Base-by-base conservation (phyloP, 1,140 invertebrate species). In the Drosophila burlai region DNA sequence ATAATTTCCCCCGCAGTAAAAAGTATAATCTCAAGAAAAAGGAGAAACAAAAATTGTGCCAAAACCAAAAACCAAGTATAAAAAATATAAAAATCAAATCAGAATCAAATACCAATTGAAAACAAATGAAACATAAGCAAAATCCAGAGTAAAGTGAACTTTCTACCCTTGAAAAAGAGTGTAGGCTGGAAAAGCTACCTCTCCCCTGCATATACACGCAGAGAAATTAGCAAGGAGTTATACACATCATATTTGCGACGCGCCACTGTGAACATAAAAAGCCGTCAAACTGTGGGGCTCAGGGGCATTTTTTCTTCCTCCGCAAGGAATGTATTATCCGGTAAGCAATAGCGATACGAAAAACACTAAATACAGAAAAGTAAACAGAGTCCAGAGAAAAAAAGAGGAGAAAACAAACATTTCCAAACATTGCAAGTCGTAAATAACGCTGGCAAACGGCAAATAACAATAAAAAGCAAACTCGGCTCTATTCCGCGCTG, bases 221-320 rank as follows among this genome's bases (percentile, higher is more conserved):
- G 52, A 50, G 42, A 58, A 76, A 76, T 29, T 29, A 74, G 50
- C 62, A 26, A 63, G 60, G 52, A 76, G 66, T 57, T 31, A 9
- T 65, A 52, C 15, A 68, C 64, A 67, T 76, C 54, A 80, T 38
- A 55, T 85, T 90, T 85, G 67, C 71, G 71, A 85, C 61, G 81
- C 78, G 81, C 76, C 69, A 90, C 79, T 91, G 86, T 90, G 60
- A 80, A 81, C 93, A 94, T 81, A 95, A 95, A 96, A 95, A 96
- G 95, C 96, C 95, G 95, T 96, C 97, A 97, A 97, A 95, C 97
- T 97, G 97, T 97, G 97, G 97, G 96, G 97, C 95, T 96, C 97
- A 95, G 97, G 97, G 94, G 96, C 96, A 94, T 97, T 97, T 95
- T 97, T 97, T 94, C 96, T 97, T 95, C 96, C 97, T 95, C 96